Conservation (phyloP, 2,113 vertebrate genomes). For the Neolamprologus caudopunctatus region DNA sequence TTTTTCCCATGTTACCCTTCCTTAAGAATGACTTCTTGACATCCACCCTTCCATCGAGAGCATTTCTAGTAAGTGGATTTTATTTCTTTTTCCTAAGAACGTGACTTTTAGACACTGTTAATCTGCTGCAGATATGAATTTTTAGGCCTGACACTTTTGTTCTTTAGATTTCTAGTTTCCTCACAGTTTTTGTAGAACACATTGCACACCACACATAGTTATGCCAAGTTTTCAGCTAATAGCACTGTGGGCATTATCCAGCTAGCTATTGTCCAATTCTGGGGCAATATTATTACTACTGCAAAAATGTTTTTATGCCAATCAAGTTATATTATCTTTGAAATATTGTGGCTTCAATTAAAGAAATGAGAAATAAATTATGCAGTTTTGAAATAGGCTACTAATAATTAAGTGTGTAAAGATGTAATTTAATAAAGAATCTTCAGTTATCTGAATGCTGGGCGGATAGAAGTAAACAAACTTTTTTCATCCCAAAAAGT, state of each 20-base stretch:
- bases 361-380: neutral
- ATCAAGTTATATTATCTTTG: neutral
- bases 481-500: neutral
- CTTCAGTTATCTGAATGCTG: neutral
- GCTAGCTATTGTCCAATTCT: neutral
- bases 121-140: neutral
- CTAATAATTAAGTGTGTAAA: neutral
- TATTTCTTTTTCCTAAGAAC: neutral
- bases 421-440: neutral
- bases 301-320: neutral
- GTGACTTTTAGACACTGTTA: neutral
- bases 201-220: neutral
- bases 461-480: neutral
- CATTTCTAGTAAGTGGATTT: neutral
- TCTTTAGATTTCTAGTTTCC: neutral
- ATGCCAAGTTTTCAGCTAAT: neutral
- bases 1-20: neutral
- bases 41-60: neutral
- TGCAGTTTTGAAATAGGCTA: neutral
- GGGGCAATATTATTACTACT: neutral
- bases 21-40: neutral
- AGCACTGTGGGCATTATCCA: neutral
- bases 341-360: neutral
- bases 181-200: neutral
- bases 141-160: neutral